Evolutionary conservation across 2,113 vertebrate genomes (phyloP).

Genomic region (Erythrolamprus reginae): DNA sequence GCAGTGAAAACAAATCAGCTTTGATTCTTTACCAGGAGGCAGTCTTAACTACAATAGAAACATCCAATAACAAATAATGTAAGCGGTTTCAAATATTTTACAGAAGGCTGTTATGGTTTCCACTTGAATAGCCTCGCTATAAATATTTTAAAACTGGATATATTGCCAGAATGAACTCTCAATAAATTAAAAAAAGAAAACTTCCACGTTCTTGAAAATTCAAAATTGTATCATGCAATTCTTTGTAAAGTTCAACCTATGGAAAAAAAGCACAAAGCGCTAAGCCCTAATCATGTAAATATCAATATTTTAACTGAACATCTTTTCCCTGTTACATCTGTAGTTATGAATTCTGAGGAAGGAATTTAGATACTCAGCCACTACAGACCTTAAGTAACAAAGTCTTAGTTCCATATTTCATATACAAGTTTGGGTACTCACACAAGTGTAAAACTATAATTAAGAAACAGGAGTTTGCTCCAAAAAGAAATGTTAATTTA

Average conservation of each 20-base stretch:
- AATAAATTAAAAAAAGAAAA: not conserved
- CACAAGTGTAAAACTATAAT: too few species aligned
- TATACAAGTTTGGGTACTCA: not conserved
- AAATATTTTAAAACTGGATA: not conserved
- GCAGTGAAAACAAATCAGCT: not conserved
- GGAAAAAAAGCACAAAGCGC: not conserved
- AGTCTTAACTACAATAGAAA: not conserved
- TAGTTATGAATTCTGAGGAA: not conserved
- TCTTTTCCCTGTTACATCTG: too few species aligned
- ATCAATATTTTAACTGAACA: not conserved
- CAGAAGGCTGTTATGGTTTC: not conserved
- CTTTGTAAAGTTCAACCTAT: not conserved
- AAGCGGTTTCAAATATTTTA: not conserved
- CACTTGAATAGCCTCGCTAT: not conserved
- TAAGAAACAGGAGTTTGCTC: not conserved
- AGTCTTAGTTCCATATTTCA: not conserved
- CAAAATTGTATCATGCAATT: not conserved
- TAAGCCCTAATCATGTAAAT: not conserved
- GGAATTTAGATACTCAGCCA: not conserved
- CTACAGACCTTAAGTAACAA: not conserved
- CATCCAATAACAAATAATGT: not conserved
- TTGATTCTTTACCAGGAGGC: not conserved
- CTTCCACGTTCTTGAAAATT: not conserved
- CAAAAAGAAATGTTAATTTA: fast-evolving
- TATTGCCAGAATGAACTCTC: not conserved